Evolutionary conservation across 1,140 invertebrate genomes (phyloP), one percentile per base, ranked within the genome.

Genomic region (Drosophila nikananu): DNA sequence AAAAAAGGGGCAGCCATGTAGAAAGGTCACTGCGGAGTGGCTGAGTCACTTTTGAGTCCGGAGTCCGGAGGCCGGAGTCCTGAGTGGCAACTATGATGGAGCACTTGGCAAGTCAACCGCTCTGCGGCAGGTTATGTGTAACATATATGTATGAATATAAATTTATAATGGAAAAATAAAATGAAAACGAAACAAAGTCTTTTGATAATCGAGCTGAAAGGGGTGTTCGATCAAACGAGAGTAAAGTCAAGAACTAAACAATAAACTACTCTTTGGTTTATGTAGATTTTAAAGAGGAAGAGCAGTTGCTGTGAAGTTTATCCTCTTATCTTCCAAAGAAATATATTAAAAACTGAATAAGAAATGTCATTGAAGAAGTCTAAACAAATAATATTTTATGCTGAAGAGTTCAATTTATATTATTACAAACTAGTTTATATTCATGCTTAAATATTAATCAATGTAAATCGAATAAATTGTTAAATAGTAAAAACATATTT

Each of bases 1-100:
- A 37, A 46, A 51, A 46, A 52, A 63, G 23, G 17, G 44, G 42
- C 63, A 70, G 64, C 63, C 83, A 83, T 46, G 80, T 54, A 49
- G 83, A 86, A 87, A 83, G 83, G 80, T 89, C 76, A 87, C 54
- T 80, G 76, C 63, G 80, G 55, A 79, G 46, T 74, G 57, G 30
- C 46, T 72, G 63, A 65, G 39, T 61, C 63, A 71, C 37, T 39
- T 8, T 5, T 5, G 35, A 58, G 27, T 3, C 32, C 25, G 15
- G 15, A n/a, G 41, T 55, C 21, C 35, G 23, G 60, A 7, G 25
- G 30, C 49, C 49, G 27, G 39, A 21, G 35, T 32, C 32, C 39
- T 49, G 52, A 58, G 37, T 27, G 60, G 51, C 62, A 44, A 60
- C 80, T 77, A 64, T 86, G 83, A 86, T 83, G 81, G 32, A 87